Evolutionary conservation across 2,797 vertebrate species (phyloP), one percentile per base, ranked within the genome.

Genomic region (Pteropus rufus): DNA sequence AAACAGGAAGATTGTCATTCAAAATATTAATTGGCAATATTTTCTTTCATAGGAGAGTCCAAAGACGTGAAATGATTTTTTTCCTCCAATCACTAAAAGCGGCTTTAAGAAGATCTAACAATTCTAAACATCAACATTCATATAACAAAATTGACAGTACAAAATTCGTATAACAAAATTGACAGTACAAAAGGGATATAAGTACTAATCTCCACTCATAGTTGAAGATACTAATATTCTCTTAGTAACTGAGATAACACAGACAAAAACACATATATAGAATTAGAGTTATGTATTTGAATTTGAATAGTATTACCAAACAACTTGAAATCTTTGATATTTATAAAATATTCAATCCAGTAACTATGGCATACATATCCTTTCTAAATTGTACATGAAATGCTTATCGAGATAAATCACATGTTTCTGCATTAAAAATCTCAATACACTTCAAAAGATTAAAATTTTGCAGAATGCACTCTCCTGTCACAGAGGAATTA

Each of bases 71-170:
- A 76, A n/a, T 64, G 0, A n/a, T 18, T 90, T 67, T 16, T 87
- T 67, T 93, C 7, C 36, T 52, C 12, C 12, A 89, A 19, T 67
- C 29, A 69, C 23, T 69, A 73, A 82, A 95, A 56, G 11, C 2
- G 49, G 7, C 72, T 31, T 72, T 79, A 67, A 39, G 36, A 80
- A 89, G 21, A 41, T 2, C 19, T 54, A 70, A 31, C 19, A 62
- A 72, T 65, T 94, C 29, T 23, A 96, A 49, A 81, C 18, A 81
- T 44, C n/a, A 75, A 77, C 92, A 58, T 85, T 49, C 24, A 60
- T 39, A 44, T 60, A 80, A 49, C 15, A 49, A 49, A 49, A 49
- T 49, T 49, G 49, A 49, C 15, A 49, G 49, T 49, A 49, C 31
- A 73, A 44, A 73, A 87, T 73, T 14, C 39, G 2, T 26, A 60